phyloP scores from a whole-genome alignment of 2,888 invertebrate species.

The Smittia aterrima region DNA sequence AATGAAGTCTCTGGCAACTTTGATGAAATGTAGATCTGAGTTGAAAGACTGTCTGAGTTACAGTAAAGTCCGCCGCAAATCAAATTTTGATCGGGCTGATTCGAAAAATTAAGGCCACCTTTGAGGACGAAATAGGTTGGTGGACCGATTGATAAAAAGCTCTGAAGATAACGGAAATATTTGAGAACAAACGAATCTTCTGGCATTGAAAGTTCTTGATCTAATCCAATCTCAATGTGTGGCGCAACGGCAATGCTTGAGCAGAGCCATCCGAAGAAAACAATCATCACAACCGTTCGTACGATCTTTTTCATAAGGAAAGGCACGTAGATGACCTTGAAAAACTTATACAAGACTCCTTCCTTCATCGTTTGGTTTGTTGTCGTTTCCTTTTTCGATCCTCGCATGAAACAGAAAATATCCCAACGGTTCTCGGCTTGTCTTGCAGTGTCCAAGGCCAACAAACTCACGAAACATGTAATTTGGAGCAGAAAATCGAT shows the following conservation, averaged over 20 bases:
- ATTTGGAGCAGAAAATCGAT: slow-evolving; percentile 88
- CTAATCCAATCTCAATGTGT: slow-evolving; percentile 78
- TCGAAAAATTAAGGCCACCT: slow-evolving; percentile 71
- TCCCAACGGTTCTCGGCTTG: slow-evolving; percentile 56
- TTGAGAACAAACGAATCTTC: slow-evolving; percentile 83
- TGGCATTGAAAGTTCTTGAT: slow-evolving; percentile 90
- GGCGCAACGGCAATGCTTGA: slow-evolving; percentile 70
- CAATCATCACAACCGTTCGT: slow-evolving; percentile 61
- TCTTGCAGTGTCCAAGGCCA: slow-evolving; percentile 79
- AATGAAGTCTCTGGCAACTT: slow-evolving; percentile 66
- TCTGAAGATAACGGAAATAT: slow-evolving; percentile 61
- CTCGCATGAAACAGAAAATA: slow-evolving; percentile 46
- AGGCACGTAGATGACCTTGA: slow-evolving; percentile 47
- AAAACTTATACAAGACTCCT: slow-evolving; percentile 37
- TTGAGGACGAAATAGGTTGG: slow-evolving; percentile 93
- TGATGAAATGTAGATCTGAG: slow-evolving; percentile 70
- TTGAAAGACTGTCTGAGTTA: slow-evolving; percentile 64
- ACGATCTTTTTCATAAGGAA: slow-evolving; percentile 58
- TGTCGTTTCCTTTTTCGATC: slow-evolving; percentile 62
- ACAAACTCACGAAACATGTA: slow-evolving; percentile 78
- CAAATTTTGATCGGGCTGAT: slow-evolving; percentile 65
- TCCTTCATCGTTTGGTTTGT: background rate
- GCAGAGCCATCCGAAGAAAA: slow-evolving; percentile 69
- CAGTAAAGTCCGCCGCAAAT: slow-evolving; percentile 74
- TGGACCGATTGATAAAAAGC: slow-evolving; percentile 69